Percentiles rank a stretch among this genome's conserved stretches.
These are phyloP conservation scores for Polymixis lichenea DNA, from an alignment of 2,888 invertebrate genomes.

Conservation along the genomic window DNA sequence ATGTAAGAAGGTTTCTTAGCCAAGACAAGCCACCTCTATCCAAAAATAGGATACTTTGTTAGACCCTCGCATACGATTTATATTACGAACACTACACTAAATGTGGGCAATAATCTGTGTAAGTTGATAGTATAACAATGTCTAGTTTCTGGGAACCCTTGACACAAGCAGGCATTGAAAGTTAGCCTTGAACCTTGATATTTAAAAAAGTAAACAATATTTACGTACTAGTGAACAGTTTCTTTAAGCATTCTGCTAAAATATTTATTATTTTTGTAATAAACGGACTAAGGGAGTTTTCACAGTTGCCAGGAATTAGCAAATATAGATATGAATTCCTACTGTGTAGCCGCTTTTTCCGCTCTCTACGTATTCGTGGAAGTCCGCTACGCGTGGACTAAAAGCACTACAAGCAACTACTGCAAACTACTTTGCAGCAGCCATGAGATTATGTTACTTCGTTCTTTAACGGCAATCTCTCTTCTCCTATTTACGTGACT, in stretches of 20 bases:
- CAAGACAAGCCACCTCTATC: conserved; percentile 31
- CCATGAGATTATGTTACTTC: background rate
- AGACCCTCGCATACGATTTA: conserved; percentile 37
- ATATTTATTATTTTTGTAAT: background rate
- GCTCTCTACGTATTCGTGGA: conserved; percentile 5
- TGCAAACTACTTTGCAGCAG: background rate
- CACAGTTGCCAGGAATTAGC: background rate
- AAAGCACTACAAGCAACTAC: too few relatives aligned
- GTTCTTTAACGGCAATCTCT: background rate
- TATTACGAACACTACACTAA: conserved; percentile 5
- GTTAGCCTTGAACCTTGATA: background rate
- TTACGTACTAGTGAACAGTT: background rate
- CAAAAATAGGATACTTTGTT: conserved; percentile 5
- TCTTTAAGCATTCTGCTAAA: background rate
- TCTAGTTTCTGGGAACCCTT: background rate
- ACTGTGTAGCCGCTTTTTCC: conserved; percentile 11
- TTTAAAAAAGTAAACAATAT: background rate
- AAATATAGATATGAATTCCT: background rate
- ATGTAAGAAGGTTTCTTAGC: conserved; percentile 28
- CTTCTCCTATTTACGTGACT: background rate
- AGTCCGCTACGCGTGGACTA: background rate
- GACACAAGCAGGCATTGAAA: background rate
- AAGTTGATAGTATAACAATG: background rate
- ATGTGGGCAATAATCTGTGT: conserved; percentile 2
- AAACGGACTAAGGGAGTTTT: background rate